phyloP scores from a whole-genome alignment of 1,140 invertebrate genomes.

The Calephelis virginiensis region DNA sequence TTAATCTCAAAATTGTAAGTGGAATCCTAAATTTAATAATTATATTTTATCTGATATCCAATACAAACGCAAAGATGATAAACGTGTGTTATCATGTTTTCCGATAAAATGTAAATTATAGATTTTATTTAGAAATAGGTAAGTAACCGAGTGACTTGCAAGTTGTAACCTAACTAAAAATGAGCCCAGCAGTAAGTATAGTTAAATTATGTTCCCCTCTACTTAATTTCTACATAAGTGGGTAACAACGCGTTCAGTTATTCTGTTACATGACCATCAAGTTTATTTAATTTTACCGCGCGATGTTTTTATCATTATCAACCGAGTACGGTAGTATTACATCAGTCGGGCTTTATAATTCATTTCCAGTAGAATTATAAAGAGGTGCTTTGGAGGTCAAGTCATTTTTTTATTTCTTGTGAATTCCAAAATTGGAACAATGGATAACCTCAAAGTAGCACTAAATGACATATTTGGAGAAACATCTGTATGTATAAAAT shows the following conservation, averaged over 20 bases:
- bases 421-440: slow-evolving; percentile 24
- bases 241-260: background rate
- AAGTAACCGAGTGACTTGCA: background rate
- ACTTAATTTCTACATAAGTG: background rate
- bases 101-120: slow-evolving; percentile 5
- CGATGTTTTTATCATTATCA: background rate
- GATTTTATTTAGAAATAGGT: background rate
- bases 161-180: slow-evolving; percentile 1
- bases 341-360: slow-evolving; percentile 6
- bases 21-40: background rate
- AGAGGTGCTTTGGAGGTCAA: slow-evolving; percentile 18
- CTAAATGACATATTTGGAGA: slow-evolving; percentile 43
- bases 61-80: background rate
- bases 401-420: slow-evolving; percentile 14
- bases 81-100: too few relatives aligned
- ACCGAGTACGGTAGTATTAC: background rate
- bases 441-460: slow-evolving; percentile 50
- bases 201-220: background rate
- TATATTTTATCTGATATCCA: background rate
- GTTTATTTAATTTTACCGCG: background rate
- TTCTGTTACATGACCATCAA: background rate
- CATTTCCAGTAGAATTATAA: background rate
- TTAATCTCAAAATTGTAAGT: slow-evolving; percentile 34
- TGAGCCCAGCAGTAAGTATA: slow-evolving; percentile 2
- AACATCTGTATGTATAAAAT: slow-evolving; percentile 41